A percentile compares a stretch with the other conserved stretches of the same genome.
phyloP scores from a whole-genome alignment of 2,888 invertebrate species.

The Epiperipatus broadwayi region DNA sequence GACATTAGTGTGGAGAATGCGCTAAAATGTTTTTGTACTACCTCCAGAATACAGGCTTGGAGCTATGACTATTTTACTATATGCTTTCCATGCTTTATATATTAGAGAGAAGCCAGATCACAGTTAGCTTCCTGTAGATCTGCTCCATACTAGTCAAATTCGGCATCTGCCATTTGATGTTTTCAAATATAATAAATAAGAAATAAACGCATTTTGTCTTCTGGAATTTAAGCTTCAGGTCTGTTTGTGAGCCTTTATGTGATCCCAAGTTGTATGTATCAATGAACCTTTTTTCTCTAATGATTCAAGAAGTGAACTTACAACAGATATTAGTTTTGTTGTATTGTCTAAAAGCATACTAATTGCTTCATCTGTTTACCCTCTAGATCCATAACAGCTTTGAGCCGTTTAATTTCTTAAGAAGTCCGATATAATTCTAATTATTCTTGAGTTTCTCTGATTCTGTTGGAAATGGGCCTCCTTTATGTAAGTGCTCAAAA shows the following conservation, averaged over 20 bases:
- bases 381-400: conserved; percentile 80
- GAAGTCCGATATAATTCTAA: conserved; percentile 77
- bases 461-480: conserved; percentile 48
- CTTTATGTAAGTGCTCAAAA: conserved; percentile 84
- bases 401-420: conserved; percentile 88
- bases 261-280: conserved; percentile 69
- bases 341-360: conserved; percentile 74
- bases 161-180: conserved; percentile 53
- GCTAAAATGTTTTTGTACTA: conserved; percentile 73
- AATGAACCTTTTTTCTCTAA: conserved; percentile 90
- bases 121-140: conserved; percentile 59
- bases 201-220: conserved; percentile 80
- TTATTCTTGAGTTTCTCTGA: conserved; percentile 98
- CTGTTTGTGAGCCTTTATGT: conserved; percentile 45
- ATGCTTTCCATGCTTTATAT: conserved; percentile 72
- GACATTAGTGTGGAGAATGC: conserved; percentile 97
- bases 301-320: conserved; percentile 80
- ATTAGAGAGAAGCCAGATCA: conserved; percentile 63
- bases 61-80: conserved; percentile 50
- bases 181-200: conserved; percentile 78
- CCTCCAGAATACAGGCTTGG: conserved; percentile 49
- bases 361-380: conserved; percentile 57
- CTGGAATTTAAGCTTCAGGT: conserved; percentile 52
- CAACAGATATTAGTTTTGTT: conserved; percentile 75
- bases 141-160: conserved; percentile 62